Conservation (phyloP, 2,113 vertebrate genomes). For the Megatriorchis doriae region DNA sequence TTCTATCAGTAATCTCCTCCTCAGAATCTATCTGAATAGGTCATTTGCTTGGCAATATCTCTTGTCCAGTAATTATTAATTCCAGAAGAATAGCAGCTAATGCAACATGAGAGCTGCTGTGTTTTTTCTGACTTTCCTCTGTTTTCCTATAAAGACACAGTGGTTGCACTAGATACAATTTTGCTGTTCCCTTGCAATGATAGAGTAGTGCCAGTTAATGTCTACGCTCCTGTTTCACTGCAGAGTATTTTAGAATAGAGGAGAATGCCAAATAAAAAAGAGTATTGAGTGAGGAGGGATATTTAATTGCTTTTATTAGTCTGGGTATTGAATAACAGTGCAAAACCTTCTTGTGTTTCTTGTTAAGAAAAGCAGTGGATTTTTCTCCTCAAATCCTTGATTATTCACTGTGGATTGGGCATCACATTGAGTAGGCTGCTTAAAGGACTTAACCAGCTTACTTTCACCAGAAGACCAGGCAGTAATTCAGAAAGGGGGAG, state of each 20-base stretch:
- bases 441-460: neutral
- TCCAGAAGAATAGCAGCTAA: neutral
- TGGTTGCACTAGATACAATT: neutral
- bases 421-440: neutral
- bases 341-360: neutral
- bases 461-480: conserved; percentile 18
- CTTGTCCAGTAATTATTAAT: neutral
- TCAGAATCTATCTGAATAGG: neutral
- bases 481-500: neutral
- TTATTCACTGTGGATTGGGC: neutral
- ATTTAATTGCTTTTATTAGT: conserved; percentile 3
- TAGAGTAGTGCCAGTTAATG: neutral
- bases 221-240: neutral
- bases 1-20: conserved; percentile 3
- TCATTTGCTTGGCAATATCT: conserved; percentile 6
- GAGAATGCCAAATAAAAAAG: neutral
- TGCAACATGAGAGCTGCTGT: neutral
- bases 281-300: neutral
- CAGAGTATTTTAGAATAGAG: neutral
- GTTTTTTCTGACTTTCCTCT: neutral
- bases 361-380: neutral
- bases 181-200: neutral
- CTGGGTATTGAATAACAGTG: neutral
- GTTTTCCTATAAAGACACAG: neutral
- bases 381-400: neutral